Conservation (phyloP, 2,888 invertebrate genomes). For the Nudaria mundana region DNA sequence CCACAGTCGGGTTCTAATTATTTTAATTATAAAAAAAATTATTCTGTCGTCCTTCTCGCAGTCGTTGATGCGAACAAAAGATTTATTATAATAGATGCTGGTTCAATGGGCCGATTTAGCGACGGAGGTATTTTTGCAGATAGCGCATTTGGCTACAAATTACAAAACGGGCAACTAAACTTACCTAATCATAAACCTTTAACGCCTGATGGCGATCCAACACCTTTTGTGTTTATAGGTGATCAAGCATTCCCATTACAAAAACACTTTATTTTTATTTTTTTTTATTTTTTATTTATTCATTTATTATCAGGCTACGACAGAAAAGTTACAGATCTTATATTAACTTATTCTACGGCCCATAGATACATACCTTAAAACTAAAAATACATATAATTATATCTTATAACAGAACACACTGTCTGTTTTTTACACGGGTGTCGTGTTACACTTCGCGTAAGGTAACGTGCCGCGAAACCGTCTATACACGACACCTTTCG, state of each 20-base stretch:
- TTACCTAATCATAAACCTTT: conserved; percentile 20
- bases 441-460: too few species aligned
- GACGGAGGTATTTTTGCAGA: conserved; percentile 21
- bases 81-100: conserved; percentile 17
- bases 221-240: conserved; percentile 24
- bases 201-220: conserved; percentile 17
- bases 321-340: too few species aligned
- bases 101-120: conserved; percentile 18
- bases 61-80: conserved; percentile 22
- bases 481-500: too few species aligned
- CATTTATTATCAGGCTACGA: too few species aligned
- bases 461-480: too few species aligned
- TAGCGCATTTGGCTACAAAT: conserved; percentile 16
- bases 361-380: too few species aligned
- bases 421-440: too few species aligned
- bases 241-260: background rate
- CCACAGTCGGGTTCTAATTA: conserved; percentile 24
- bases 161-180: conserved; percentile 14
- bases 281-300: too few species aligned
- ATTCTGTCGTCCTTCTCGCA: conserved; percentile 29
- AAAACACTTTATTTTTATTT: too few species aligned
- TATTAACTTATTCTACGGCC: too few species aligned
- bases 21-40: conserved; percentile 31
- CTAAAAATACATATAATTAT: too few species aligned
- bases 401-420: too few species aligned